These are phyloP conservation scores for Panagrolaimus sp. DNA, from an alignment of 1,140 invertebrate genomes.

Conservation along the genomic window DNA sequence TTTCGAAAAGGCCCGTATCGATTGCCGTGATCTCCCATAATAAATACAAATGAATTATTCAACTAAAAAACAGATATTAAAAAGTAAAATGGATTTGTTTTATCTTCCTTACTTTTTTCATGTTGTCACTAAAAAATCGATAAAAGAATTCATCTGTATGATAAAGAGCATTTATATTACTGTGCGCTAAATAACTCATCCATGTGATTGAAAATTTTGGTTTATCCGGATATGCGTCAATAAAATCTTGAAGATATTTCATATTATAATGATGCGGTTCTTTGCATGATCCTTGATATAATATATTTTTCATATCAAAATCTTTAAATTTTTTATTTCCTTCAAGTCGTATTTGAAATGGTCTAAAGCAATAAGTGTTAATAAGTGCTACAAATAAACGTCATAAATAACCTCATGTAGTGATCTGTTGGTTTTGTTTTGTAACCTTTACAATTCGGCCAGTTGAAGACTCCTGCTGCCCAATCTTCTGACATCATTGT, in stretches of 20 bases:
- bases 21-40: constrained; percentile 32
- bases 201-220: constrained; percentile 25
- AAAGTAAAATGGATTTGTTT: background rate
- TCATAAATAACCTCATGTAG: constrained; percentile 30
- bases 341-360: constrained; percentile 20
- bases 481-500: constrained; percentile 27
- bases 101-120: constrained; percentile 6
- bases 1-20: constrained; percentile 13
- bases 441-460: constrained; percentile 38
- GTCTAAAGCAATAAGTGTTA: constrained; percentile 9
- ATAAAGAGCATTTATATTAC: constrained; percentile 2
- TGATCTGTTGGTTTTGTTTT: constrained; percentile 18
- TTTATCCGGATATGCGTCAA: constrained; percentile 22
- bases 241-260: constrained; percentile 18
- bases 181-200: constrained; percentile 18
- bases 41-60: constrained; percentile 29
- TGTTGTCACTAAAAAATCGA: constrained; percentile 20
- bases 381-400: background rate
- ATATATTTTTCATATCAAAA: constrained; percentile 15
- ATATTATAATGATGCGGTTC: constrained; percentile 17
- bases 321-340: constrained; percentile 20
- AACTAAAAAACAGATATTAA: constrained; percentile 20
- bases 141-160: constrained; percentile 16
- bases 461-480: constrained; percentile 33
- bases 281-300: constrained; percentile 12